These are phyloP conservation scores for Aleiodes testaceus DNA, from an alignment of 2,888 invertebrate species.

Conservation along the genomic window DNA sequence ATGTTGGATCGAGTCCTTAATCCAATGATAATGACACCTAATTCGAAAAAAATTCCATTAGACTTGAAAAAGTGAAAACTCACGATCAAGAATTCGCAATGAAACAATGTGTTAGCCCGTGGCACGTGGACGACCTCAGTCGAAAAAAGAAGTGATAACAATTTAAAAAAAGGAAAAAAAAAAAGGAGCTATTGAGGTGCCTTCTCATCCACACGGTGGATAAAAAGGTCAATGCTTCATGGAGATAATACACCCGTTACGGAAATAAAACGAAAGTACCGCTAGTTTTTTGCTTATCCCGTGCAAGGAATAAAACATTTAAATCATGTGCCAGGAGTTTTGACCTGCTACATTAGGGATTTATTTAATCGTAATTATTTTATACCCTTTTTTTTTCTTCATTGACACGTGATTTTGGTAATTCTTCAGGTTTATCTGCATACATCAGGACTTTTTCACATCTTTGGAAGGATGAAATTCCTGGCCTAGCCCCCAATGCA, in stretches of 20 bases:
- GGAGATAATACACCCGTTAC: background rate
- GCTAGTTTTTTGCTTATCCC: constrained; percentile 28
- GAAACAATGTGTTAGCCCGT: background rate
- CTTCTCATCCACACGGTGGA: constrained; percentile 3
- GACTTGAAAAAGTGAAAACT: too few relatives aligned
- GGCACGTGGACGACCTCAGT: constrained; percentile 15
- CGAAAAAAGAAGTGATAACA: constrained; percentile 2
- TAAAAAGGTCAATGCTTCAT: constrained; percentile 3
- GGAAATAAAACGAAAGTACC: constrained; percentile 36
- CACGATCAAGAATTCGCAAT: background rate
- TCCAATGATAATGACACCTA: too few relatives aligned
- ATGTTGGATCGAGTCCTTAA: too few relatives aligned
- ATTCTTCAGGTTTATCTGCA: too few relatives aligned
- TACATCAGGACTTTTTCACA: too few relatives aligned
- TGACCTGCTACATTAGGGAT: constrained; percentile 22
- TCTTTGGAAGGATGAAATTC: too few relatives aligned
- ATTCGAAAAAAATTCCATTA: too few relatives aligned
- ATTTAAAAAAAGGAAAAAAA: background rate
- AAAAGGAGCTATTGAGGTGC: constrained; percentile 26
- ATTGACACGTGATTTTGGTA: too few relatives aligned
- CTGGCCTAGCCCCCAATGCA: too few relatives aligned
- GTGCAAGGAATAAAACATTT: constrained; percentile 12
- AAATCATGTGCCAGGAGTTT: constrained; percentile 5
- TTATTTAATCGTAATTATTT: too few relatives aligned
- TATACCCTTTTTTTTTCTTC: too few relatives aligned